A percentile compares a stretch with the other conserved stretches of the same genome.
phyloP scores from a whole-genome alignment of 2,113 vertebrate genomes.

The Alouatta palliata region DNA sequence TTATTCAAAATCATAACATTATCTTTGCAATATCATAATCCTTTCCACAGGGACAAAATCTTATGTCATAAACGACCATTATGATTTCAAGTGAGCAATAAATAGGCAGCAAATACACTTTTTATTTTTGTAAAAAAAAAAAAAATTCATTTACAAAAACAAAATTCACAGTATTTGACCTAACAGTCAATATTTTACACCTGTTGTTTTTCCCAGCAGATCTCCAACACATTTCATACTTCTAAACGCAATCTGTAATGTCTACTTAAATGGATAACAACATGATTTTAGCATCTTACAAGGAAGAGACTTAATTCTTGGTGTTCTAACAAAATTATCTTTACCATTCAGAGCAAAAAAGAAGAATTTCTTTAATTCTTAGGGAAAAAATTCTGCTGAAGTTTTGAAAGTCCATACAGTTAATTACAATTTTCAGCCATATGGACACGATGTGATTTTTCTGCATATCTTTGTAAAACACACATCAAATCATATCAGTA shows the following conservation, averaged over 20 bases:
- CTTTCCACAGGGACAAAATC: conserved; percentile 9
- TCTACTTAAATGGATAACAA: background rate
- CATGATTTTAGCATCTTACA: background rate
- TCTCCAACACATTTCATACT: background rate
- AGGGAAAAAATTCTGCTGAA: background rate
- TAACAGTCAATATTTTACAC: background rate
- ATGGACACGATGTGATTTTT: background rate
- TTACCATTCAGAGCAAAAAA: background rate
- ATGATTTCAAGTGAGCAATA: conserved; percentile 54
- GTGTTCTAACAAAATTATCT: background rate
- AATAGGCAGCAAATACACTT: conserved; percentile 22
- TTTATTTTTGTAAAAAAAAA: background rate
- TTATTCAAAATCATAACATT: conserved; percentile 61
- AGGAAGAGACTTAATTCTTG: background rate
- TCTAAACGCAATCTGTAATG: background rate
- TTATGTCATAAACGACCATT: conserved; percentile 35
- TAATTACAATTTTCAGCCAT: background rate
- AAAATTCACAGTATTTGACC: conserved; percentile 13
- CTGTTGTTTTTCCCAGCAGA: background rate
- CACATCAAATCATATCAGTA: background rate
- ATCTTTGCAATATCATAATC: conserved; percentile 55
- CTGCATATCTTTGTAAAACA: background rate
- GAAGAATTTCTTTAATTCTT: background rate
- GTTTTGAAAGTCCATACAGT: background rate
- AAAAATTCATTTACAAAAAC: conserved; percentile 18